These are phyloP conservation scores for Bombylius major DNA, from an alignment of 2,888 invertebrate genomes.

Conservation along the genomic window DNA sequence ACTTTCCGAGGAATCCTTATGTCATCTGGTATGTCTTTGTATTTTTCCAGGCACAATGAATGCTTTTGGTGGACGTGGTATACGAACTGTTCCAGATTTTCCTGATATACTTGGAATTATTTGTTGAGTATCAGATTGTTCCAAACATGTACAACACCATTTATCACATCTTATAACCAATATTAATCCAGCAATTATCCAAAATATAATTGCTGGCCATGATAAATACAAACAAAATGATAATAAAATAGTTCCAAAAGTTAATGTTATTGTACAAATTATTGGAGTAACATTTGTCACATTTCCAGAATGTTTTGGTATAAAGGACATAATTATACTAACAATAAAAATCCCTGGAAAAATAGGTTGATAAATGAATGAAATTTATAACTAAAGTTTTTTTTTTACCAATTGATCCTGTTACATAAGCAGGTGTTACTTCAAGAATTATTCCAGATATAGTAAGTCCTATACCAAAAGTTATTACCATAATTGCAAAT, in stretches of 20 bases:
- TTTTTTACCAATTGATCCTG: constrained; percentile 25
- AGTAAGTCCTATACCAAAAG: constrained; percentile 26
- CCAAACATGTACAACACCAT: constrained; percentile 33
- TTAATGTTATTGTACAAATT: constrained; percentile 25
- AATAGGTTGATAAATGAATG: not conserved
- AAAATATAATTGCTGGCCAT: constrained; percentile 33
- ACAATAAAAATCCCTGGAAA: constrained; percentile 26
- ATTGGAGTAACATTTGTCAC: constrained; percentile 30
- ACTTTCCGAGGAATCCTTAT: constrained; percentile 33
- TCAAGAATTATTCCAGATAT: constrained; percentile 24
- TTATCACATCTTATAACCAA: constrained; percentile 32
- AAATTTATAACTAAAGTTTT: not conserved
- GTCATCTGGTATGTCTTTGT: constrained; percentile 31
- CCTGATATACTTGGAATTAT: constrained; percentile 32
- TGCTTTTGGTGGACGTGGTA: constrained; percentile 29
- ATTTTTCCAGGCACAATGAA: constrained; percentile 23
- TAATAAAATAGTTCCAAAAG: constrained; percentile 26
- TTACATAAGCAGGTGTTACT: constrained; percentile 26
- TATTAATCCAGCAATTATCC: constrained; percentile 29
- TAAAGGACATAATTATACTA: constrained; percentile 31
- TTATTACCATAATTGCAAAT: constrained; percentile 27
- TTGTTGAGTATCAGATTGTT: constrained; percentile 27
- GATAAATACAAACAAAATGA: constrained; percentile 29
- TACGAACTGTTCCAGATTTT: constrained; percentile 27
- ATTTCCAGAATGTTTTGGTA: constrained; percentile 33